phyloP scores from a whole-genome alignment of 2,888 invertebrate species.

The Balanococcus diminutus region DNA sequence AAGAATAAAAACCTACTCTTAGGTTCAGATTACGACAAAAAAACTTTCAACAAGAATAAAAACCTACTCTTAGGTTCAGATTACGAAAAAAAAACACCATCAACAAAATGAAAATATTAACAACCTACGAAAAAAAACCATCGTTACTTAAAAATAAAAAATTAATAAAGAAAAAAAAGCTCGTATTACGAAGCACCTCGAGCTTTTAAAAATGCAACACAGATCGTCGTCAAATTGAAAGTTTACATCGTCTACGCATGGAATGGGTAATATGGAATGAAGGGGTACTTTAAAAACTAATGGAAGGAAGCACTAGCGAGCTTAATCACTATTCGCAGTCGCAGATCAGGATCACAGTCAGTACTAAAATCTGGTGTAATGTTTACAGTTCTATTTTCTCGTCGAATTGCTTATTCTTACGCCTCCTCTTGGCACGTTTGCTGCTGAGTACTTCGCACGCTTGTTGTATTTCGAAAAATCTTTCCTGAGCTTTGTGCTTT shows the following conservation, averaged over 20 bases:
- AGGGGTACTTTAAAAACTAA: not conserved
- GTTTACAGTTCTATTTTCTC: conserved; percentile 52
- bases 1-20: no score
- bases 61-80: no score
- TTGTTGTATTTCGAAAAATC: conserved; percentile 90
- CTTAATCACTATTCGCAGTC: not conserved
- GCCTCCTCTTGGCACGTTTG: conserved; percentile 76
- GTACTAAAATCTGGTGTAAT: not conserved
- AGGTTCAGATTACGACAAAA: no score
- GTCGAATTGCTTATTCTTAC: conserved; percentile 71
- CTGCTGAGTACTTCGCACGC: conserved; percentile 89
- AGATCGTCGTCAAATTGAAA: not conserved
- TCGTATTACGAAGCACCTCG: not conserved
- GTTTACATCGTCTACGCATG: not conserved
- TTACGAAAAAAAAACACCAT: not conserved
- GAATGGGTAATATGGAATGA: not conserved
- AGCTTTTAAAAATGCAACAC: not conserved
- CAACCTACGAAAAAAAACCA: not conserved
- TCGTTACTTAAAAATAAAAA: not conserved
- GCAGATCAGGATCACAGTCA: conserved; percentile 47
- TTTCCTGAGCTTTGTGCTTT: conserved; percentile 76
- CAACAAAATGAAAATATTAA: not conserved
- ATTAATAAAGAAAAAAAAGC: not conserved
- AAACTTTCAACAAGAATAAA: no score
- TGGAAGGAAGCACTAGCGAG: not conserved